Base-by-base conservation (phyloP, 2,113 vertebrate species). In the Gobio gobio region DNA sequence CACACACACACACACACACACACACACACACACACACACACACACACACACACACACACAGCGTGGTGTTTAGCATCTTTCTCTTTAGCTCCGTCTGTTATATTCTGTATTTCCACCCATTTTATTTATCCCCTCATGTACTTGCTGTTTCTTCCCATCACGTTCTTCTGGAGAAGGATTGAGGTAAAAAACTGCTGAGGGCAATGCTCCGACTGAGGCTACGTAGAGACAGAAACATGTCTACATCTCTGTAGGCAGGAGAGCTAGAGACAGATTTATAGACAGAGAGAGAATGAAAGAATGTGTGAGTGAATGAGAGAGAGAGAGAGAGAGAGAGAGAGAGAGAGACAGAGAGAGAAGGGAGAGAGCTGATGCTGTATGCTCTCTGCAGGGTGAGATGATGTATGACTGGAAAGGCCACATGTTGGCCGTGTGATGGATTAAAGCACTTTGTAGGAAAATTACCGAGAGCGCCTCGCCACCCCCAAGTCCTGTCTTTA, bases 391-490 rank as follows among this genome's bases (percentile, higher is more conserved):
- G 95, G 95, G 96, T 96, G 95, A 96, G 96, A 97, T 98, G 97
- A 98, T 98, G 96, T 97, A 97, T 98, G 95, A 96, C 96, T 96
- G 96, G 95, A 97, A 96, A 96, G 96, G 96, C 96, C 95, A 96
- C 96, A 93, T 97, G 97, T 97, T 98, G 97, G 97, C 96, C 95
- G 94, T 96, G 96, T 98, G 97, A 99, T 98, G 97, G 97, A 99
- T 98, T 98, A 98, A 97, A 98, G 97, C 97, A 98, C 97, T 98
- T 99, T 98, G 96, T 97, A 97, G 94, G 96, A 97, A 98, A 98
- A 98, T 98, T 98, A 98, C 97, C 95, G 95, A 96, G 96, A 97
- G 96, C 95, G 95, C 96, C 96, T 97, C 95, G 94, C 96, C 96
- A 97, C 96, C 95, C 96, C 94, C 93, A 95, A 97, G 95, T 96